Percentiles rank a stretch among this genome's conserved stretches.
Evolutionary conservation across 2,113 vertebrate genomes (phyloP).

Genomic region (Anoplopoma fimbria): DNA sequence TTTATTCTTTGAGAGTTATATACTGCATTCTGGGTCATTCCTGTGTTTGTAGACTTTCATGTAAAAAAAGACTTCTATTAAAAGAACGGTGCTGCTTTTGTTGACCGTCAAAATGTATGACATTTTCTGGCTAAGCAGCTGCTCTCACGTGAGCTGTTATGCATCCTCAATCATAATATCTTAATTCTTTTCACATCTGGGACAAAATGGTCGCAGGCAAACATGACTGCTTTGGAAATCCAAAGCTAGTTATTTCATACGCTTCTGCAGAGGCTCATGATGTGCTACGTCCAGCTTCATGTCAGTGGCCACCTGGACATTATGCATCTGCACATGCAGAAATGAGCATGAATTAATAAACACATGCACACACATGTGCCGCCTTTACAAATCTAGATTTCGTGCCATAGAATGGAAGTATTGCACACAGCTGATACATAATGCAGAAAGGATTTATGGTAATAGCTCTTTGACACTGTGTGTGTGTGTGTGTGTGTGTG

Average conservation of each 20-base stretch:
- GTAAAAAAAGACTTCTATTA: too few species aligned
- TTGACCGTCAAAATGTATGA: too few species aligned
- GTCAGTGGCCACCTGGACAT: conserved; percentile 38
- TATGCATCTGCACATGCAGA: conserved; percentile 14
- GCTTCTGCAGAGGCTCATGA: not conserved
- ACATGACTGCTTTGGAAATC: not conserved
- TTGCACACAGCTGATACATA: conserved; percentile 42
- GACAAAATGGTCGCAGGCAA: too few species aligned
- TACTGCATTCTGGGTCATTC: too few species aligned
- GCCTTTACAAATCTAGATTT: conserved; percentile 12
- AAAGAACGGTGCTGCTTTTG: too few species aligned
- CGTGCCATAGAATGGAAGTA: conserved; percentile 11
- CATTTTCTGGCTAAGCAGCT: too few species aligned
- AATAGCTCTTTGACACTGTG: conserved; percentile 65
- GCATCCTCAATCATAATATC: not conserved
- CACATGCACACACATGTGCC: not conserved
- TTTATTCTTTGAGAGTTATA: too few species aligned
- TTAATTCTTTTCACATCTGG: too few species aligned
- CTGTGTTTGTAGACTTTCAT: too few species aligned
- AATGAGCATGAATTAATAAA: conserved; percentile 48
- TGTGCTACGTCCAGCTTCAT: conserved; percentile 7
- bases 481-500: conserved; percentile 15
- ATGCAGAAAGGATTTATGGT: conserved; percentile 65
- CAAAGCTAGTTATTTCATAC: not conserved
- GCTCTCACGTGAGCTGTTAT: not conserved